Evolutionary conservation across 2,797 vertebrate genomes (phyloP).

Genomic region (Poeciliopsis gracilis): DNA sequence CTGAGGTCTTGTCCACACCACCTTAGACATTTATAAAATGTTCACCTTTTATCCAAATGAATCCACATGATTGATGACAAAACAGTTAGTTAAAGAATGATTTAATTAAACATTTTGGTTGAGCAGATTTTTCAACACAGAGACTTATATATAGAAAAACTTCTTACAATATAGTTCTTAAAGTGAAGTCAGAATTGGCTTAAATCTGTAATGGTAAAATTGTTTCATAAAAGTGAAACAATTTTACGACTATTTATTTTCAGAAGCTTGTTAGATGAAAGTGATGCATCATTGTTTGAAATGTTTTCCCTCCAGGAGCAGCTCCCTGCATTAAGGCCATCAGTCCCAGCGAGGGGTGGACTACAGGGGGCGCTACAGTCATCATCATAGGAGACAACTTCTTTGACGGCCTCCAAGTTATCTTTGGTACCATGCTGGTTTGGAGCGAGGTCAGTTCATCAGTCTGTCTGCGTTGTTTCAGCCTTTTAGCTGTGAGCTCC

Average conservation of each 20-base stretch:
- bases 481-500: conserved; percentile 44
- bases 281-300: conserved; percentile 11
- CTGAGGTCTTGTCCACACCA: not conserved
- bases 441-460: conserved; percentile 95
- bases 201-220: not conserved
- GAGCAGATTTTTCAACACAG: not conserved
- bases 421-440: conserved; percentile 99
- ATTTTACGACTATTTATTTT: conserved; percentile 1
- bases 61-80: not conserved
- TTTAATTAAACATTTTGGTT: not conserved
- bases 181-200: not conserved
- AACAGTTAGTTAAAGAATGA: not conserved
- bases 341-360: conserved; percentile 99
- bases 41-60: not conserved
- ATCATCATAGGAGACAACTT: conserved; percentile 99
- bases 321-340: conserved; percentile 99
- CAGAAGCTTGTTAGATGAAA: conserved; percentile 9
- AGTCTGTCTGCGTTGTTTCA: conserved; percentile 53
- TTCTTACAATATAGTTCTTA: not conserved
- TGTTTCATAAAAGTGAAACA: not conserved
- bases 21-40: not conserved
- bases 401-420: conserved; percentile 99
- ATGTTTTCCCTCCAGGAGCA: conserved; percentile 82
- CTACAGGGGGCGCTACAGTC: conserved; percentile 97
- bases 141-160: not conserved